These are phyloP conservation scores for Pocillopora damicornis DNA, from an alignment of 64 coral and sea anemone genomes.

Conservation along the genomic window DNA sequence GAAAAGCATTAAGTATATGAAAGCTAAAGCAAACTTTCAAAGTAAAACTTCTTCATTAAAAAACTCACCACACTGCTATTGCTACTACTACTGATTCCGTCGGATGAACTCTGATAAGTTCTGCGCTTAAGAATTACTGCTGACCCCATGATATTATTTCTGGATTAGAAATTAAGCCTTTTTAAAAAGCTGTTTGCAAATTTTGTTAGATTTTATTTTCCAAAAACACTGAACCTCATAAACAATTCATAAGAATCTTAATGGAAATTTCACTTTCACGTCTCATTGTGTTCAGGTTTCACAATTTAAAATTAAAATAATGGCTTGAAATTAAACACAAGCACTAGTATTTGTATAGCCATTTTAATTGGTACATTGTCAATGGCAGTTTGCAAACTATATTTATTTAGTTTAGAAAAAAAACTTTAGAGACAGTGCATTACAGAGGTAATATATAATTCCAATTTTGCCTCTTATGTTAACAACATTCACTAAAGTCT, in stretches of 20 bases:
- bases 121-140: not conserved
- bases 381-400: not conserved
- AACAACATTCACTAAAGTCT: too few relatives aligned
- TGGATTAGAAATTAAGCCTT: not conserved
- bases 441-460: too few relatives aligned
- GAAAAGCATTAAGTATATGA: too few relatives aligned
- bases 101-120: not conserved
- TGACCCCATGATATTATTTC: not conserved
- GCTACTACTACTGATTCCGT: not conserved
- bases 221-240: conserved; percentile 7
- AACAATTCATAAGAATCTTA: conserved; percentile 26
- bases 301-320: not conserved
- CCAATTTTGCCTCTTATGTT: too few relatives aligned
- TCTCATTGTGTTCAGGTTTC: not conserved
- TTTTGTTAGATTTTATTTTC: not conserved
- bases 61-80: not conserved
- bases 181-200: not conserved
- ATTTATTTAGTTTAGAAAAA: not conserved
- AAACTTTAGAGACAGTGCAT: too few relatives aligned
- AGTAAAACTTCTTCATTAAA: not conserved
- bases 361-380: not conserved
- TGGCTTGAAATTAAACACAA: not conserved
- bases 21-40: not conserved
- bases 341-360: not conserved
- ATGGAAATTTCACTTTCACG: not conserved